Evolutionary conservation across 2,888 invertebrate genomes (phyloP).

Genomic region (Hypomecis punctinalis): DNA sequence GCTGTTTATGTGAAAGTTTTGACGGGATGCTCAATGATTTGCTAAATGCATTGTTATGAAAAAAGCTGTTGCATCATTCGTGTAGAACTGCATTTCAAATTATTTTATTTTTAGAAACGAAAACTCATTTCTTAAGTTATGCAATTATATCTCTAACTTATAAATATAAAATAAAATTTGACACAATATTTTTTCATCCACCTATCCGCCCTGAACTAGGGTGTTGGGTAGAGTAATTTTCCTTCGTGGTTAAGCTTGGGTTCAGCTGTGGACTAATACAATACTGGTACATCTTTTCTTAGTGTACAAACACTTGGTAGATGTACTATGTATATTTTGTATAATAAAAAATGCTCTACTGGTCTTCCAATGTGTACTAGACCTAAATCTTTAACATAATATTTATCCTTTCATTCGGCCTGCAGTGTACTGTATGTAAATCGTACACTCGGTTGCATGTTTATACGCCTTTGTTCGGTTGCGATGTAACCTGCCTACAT

Average conservation of each 20-base stretch:
- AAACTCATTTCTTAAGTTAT: background rate
- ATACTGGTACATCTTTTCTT: no score
- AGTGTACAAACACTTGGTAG: no score
- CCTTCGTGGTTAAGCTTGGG: no score
- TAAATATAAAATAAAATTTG: no score
- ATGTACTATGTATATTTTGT: background rate
- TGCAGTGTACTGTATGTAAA: constrained; percentile 33
- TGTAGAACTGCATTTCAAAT: background rate
- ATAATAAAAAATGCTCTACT: background rate
- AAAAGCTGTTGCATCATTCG: background rate
- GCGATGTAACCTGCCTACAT: constrained; percentile 39
- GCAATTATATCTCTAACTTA: background rate
- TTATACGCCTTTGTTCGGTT: constrained; percentile 55
- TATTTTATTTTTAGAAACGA: no score
- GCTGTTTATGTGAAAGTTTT: constrained; percentile 24
- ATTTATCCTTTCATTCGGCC: constrained; percentile 14
- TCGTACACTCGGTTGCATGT: constrained; percentile 49
- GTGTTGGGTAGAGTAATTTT: no score
- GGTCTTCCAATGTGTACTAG: constrained; percentile 3
- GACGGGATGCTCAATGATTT: constrained; percentile 6
- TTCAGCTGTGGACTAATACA: no score
- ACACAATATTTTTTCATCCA: no score
- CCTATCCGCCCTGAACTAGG: no score
- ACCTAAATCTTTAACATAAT: constrained; percentile 18
- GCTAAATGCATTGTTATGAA: constrained; percentile 5